Evolutionary conservation across 2,113 vertebrate species (phyloP).

Genomic region (Poeciliopsis retropinna): DNA sequence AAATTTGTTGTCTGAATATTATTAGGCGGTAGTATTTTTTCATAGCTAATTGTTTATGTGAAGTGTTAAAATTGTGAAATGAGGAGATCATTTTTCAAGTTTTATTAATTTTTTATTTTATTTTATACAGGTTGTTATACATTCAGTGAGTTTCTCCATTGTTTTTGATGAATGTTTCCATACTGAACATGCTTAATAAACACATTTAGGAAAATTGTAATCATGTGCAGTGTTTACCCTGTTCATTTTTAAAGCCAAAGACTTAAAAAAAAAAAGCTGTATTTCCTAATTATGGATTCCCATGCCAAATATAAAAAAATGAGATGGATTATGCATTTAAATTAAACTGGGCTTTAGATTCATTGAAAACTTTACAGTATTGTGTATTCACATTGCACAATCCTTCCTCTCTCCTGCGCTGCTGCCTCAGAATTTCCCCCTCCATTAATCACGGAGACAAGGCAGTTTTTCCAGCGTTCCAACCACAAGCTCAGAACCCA

Average conservation of each 20-base stretch:
- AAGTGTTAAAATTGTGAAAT: constrained; percentile 49
- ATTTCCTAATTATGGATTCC: constrained; percentile 59
- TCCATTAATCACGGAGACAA: constrained; percentile 78
- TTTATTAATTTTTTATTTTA: constrained; percentile 64
- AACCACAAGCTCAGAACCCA: constrained; percentile 77
- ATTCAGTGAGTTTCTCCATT: constrained; percentile 53
- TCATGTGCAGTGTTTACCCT: constrained; percentile 54
- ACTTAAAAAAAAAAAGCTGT: constrained; percentile 1
- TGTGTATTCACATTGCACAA: constrained; percentile 76
- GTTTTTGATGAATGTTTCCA: constrained; percentile 65
- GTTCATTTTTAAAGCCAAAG: constrained; percentile 54
- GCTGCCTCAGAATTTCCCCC: constrained; percentile 61
- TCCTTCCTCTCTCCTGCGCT: constrained; percentile 68
- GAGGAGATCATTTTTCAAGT: constrained; percentile 42
- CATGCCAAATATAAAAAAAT: constrained; percentile 50
- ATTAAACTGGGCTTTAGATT: constrained; percentile 62
- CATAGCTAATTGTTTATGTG: constrained; percentile 40
- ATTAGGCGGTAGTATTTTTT: background rate
- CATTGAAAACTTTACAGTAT: constrained; percentile 61
- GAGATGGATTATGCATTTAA: constrained; percentile 47
- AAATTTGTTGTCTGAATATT: background rate
- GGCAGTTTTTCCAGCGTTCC: constrained; percentile 73
- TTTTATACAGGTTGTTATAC: constrained; percentile 50
- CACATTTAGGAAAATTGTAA: constrained; percentile 57
- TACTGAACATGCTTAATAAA: constrained; percentile 70